These are phyloP conservation scores for Clarias pachynema DNA, from an alignment of 2,797 vertebrate species.

Conservation along the genomic window DNA sequence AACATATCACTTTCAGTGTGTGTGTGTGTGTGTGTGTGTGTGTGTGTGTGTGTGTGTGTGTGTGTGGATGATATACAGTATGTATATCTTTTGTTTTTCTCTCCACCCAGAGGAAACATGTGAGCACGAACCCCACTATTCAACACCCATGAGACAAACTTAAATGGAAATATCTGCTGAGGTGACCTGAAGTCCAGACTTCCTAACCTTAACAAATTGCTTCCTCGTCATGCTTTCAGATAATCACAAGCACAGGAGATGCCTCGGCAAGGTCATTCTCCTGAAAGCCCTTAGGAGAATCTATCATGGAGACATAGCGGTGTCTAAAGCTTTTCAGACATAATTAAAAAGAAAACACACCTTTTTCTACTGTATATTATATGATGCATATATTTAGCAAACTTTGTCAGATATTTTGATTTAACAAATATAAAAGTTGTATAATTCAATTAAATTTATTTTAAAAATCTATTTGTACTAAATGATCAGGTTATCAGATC, in stretches of 20 bases:
- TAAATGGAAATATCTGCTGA: constrained; percentile 65
- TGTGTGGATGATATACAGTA: not conserved
- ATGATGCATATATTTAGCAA: not conserved
- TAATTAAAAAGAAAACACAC: not conserved
- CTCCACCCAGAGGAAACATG: constrained; percentile 48
- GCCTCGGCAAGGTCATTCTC: constrained; percentile 55
- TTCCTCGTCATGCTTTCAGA: constrained; percentile 74
- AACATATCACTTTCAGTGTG: not conserved
- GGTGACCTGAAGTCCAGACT: constrained; percentile 64
- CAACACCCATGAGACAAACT: constrained; percentile 58
- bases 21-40: not conserved
- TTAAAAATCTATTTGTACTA: too few relatives aligned
- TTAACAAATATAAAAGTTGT: not conserved
- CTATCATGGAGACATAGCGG: constrained; percentile 43
- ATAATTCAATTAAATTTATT: too few relatives aligned
- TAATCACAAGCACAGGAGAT: constrained; percentile 59
- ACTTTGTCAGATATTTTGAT: not conserved
- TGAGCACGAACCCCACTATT: constrained; percentile 41
- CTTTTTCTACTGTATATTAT: not conserved
- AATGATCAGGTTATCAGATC: too few relatives aligned
- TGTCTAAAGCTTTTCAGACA: constrained; percentile 7
- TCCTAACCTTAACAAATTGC: constrained; percentile 69
- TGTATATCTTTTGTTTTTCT: constrained; percentile 35
- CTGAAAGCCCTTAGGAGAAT: constrained; percentile 52
- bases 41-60: constrained; percentile 12